Evolutionary conservation across 2,797 vertebrate species (phyloP), one percentile per base, ranked within the genome.

Genomic region (Cossypha polioptera): DNA sequence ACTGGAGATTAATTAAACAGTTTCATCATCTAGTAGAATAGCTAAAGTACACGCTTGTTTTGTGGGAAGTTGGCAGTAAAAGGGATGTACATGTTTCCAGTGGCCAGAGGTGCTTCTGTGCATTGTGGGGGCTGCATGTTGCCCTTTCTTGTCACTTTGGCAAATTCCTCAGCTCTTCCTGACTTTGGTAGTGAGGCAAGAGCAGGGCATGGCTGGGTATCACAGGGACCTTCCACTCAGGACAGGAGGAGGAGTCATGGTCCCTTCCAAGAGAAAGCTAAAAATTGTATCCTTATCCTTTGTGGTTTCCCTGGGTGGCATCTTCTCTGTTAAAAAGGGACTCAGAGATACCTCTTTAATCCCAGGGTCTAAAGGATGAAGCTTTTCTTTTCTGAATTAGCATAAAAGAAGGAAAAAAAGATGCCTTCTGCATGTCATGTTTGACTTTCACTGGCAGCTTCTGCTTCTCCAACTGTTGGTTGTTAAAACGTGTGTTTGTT

Each of bases 371-470:
- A 79, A 74, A 69, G 62, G 74, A 25, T 68, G 36, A 77, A 81
- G 51, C 42, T 93, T 91, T 85, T 86, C 14, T 57, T 95, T 40
- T 55, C 72, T 57, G 83, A 78, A 86, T 55, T 83, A 59, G 31
- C 66, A 68, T 28, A 73, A 69, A 55, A 61, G 9, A 22, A 75
- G 25, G 71, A 58, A 50, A 24, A 48, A 48, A 61, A 35, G 3
- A 45, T 77, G 48, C 25, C 25, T 95, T 29, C 42, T 78, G 42
- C 24, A 62, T 1, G n/a, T 78, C 57, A 21, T 78, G 72, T 91
- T 71, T 76, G 48, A 93, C 50, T 92, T 95, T 42, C 55, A 79
- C 76, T 92, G 42, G 55, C 90, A 96, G 50, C 38, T 86, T 91
- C 83, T 69, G 72, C 67, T 81, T 91, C 45, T 86, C 81, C 91